Evolutionary conservation across 2,888 invertebrate genomes (phyloP), one percentile per base, ranked within the genome.

Genomic region (Cosmia pyralina): DNA sequence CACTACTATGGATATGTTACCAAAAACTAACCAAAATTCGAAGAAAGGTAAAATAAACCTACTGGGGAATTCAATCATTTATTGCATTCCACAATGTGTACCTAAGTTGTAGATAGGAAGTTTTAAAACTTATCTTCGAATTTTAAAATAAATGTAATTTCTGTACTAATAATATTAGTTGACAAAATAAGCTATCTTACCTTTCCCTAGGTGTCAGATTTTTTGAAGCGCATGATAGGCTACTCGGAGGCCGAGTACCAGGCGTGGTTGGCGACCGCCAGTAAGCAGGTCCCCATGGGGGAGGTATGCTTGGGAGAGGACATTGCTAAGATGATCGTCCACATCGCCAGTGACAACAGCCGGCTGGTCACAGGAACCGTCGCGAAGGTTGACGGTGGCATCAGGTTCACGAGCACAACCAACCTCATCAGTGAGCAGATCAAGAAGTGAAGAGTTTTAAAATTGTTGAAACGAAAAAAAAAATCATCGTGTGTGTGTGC

Each of bases 281-380:
- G 28, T 28, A 28, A 28, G 28, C 28, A 28, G 28, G 3, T 88
- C 19, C 90, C 90, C 1, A 84, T 90, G 90, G 82, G 88, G 0
- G 60, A 70, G 41, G 85, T 72, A 19, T 90, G 90, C 65, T 48
- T 59, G n/a, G 83, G 84, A 0, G 96, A 97, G 7, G 98, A 99
- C 94, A 98, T 98, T 4, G 98, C 99, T 0, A 96, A 96, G 72
- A 97, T 98, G 5, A 98, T 99, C 77, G 97, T 97, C 11, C 99
- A 98, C 92, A 95, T 99, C 69, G 98, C 99, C 17, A 98, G 98
- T 72, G 97, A 98, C 65, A 96, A 97, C 79, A 97, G 98, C n/a
- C 97, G 98, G 76, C 98, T 98, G 90, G 97, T 98, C 44, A 99
- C 99, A 2, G 99, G 98, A 2, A 97, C 86, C 4, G 69, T 88